Evolutionary conservation across 2,888 invertebrate genomes (phyloP).

Genomic region (Cephus sareptanus): DNA sequence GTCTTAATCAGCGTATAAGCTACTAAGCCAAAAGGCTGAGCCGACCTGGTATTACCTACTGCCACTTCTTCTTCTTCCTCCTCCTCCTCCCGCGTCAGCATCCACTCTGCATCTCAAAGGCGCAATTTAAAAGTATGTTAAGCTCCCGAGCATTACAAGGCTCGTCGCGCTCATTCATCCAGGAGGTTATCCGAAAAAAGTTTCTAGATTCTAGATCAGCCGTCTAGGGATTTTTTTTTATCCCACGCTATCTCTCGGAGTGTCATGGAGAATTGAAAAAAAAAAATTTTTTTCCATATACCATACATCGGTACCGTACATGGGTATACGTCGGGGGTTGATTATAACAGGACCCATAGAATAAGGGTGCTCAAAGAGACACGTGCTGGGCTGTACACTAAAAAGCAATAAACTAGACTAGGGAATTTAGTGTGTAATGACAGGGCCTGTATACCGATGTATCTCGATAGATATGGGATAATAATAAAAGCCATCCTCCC

Average conservation of each 20-base stretch:
- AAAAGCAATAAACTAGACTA: slow-evolving; percentile 58
- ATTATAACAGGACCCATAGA: background rate
- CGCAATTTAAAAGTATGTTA: slow-evolving; percentile 60
- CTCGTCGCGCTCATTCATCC: background rate
- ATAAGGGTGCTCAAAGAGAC: slow-evolving; percentile 21
- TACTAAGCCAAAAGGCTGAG: slow-evolving; percentile 51
- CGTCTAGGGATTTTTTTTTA: background rate
- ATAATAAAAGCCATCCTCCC: slow-evolving; percentile 48
- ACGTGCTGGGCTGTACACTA: slow-evolving; percentile 54
- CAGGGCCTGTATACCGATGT: slow-evolving; percentile 48
- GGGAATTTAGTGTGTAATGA: slow-evolving; percentile 44
- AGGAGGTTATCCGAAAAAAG: no score
- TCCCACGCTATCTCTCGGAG: background rate
- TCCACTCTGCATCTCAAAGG: slow-evolving; percentile 62
- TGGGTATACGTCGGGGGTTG: no score
- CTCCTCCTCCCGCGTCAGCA: slow-evolving; percentile 20
- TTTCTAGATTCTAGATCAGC: background rate
- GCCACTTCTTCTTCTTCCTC: slow-evolving; percentile 12
- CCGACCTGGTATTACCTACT: slow-evolving; percentile 26
- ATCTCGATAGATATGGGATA: slow-evolving; percentile 35
- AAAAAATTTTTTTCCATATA: no score
- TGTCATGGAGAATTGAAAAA: no score
- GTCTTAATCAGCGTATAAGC: slow-evolving; percentile 65
- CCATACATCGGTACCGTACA: no score
- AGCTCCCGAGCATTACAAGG: slow-evolving; percentile 25